Percentiles rank a stretch among this genome's conserved stretches.
Evolutionary conservation across 2,113 vertebrate species (phyloP).

Genomic region (Oreochromis niloticus): DNA sequence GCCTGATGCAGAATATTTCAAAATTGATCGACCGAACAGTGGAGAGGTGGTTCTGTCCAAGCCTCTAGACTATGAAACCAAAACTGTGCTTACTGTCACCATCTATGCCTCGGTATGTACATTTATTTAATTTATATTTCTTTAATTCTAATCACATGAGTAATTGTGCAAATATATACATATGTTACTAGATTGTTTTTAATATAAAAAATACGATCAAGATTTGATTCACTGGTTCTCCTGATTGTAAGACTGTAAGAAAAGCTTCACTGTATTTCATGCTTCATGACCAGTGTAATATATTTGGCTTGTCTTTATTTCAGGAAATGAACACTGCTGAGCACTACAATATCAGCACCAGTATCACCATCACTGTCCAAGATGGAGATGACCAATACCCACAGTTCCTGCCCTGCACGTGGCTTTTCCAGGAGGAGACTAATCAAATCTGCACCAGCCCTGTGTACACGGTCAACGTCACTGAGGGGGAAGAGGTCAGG

Average conservation of each 20-base stretch:
- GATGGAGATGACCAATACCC: constrained; percentile 77
- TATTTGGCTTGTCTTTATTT: background rate
- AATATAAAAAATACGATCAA: background rate
- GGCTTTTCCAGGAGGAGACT: constrained; percentile 49
- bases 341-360: constrained; percentile 56
- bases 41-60: constrained; percentile 74
- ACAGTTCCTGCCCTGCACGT: constrained; percentile 69
- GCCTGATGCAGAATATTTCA: constrained; percentile 78
- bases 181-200: background rate
- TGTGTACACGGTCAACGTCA: constrained; percentile 68
- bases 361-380: constrained; percentile 50
- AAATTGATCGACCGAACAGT: constrained; percentile 74
- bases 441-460: constrained; percentile 68
- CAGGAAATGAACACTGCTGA: constrained; percentile 74
- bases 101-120: constrained; percentile 72
- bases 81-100: constrained; percentile 67
- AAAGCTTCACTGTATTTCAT: background rate
- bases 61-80: constrained; percentile 79
- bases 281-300: background rate
- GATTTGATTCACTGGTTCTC: background rate
- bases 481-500: constrained; percentile 70
- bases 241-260: background rate
- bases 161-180: background rate
- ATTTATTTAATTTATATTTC: background rate
- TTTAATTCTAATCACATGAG: background rate